Evolutionary conservation across 2,797 vertebrate genomes (phyloP), one percentile per base, ranked within the genome.

Genomic region (Decapterus maruadsi): DNA sequence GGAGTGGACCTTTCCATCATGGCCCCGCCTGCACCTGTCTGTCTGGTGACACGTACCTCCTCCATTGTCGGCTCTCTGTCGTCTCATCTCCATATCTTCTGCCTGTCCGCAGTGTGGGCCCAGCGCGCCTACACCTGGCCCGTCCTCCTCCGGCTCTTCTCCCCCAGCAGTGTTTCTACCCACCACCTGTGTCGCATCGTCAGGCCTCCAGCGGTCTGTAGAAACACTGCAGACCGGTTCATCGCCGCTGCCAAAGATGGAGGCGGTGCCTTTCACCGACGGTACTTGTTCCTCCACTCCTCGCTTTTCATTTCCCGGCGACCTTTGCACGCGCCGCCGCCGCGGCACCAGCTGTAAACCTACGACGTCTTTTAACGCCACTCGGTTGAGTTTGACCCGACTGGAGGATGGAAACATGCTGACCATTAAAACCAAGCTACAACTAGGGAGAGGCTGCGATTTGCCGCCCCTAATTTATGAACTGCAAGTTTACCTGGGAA

Each of bases 381-480:
- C 77, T 66, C 84, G 73, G 80, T 89, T 89, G 0, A 89, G 58
- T 85, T 89, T 92, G 0, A 90, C 64, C 16, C 78, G 75, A 62
- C 46, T 45, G 1, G 80, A 78, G 13, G 88, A 78, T 4, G 87
- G 62, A 0, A 75, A 29, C 91, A 92, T 90, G 43, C 4, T 78
- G 4, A 8, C 63, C 42, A 8, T 31, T 56, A 58, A 74, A 77
- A 73, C 34, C 34, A 6, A 4, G 4, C 26, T 56, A 58, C 72
- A 77, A 73, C 34, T 38, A 6, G 6, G 4, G 0, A 36, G 19
- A 1, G 8, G 2, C 7, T 36, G 34, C 8, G 34, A 36, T 36
- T 34, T 34, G 26, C 26, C 26, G 26, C 26, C 26, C 26, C 31
- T 26, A 1, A 4, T 40, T 51, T 4, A 61, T 31, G 4, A 53